Percentiles rank a stretch among this genome's conserved stretches.
phyloP scores from a whole-genome alignment of 2,797 vertebrate genomes.

The Pangasius krempfi region DNA sequence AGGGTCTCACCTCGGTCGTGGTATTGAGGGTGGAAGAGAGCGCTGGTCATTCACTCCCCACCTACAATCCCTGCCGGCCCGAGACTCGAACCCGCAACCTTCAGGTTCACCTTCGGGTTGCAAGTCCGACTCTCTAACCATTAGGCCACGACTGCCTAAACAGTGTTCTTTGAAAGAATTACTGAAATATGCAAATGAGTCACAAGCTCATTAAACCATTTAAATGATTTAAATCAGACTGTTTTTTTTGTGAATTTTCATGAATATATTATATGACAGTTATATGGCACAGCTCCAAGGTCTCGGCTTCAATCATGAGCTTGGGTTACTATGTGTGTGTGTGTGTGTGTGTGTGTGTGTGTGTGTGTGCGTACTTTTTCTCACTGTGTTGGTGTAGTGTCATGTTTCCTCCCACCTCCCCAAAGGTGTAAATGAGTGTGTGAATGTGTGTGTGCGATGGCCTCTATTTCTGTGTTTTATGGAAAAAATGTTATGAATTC shows the following conservation, averaged over 20 bases:
- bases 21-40: too few relatives aligned
- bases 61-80: too few relatives aligned
- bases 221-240: background rate
- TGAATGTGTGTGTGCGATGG: background rate
- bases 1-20: too few relatives aligned
- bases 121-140: too few relatives aligned
- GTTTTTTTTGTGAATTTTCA: background rate
- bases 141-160: too few relatives aligned
- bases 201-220: background rate
- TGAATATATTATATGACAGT: background rate
- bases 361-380: background rate
- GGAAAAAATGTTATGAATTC: background rate
- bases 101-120: too few relatives aligned
- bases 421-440: background rate
- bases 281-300: background rate
- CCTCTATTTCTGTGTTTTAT: background rate
- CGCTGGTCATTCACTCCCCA: too few relatives aligned
- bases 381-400: background rate
- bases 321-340: background rate
- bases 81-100: too few relatives aligned
- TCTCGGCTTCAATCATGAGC: background rate
- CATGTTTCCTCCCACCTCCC: background rate
- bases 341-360: too few relatives aligned
- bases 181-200: background rate
- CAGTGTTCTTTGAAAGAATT: background rate